Percentiles rank a stretch among this genome's conserved stretches.
phyloP scores from a whole-genome alignment of 2,888 invertebrate species.

The Synergus umbraculus region DNA sequence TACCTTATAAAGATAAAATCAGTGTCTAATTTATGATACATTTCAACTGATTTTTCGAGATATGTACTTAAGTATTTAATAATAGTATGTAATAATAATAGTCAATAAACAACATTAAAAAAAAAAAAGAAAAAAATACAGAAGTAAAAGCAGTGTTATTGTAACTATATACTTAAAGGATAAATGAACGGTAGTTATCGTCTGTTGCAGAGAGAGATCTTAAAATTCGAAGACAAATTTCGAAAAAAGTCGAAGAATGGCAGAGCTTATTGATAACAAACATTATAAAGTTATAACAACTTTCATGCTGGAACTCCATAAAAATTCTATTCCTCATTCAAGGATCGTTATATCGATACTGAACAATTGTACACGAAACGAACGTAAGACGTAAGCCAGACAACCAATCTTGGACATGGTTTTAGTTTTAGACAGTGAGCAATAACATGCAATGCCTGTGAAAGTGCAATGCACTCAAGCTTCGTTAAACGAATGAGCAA shows the following conservation, averaged over 20 bases:
- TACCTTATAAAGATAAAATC: slow-evolving; percentile 52
- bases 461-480: slow-evolving; percentile 55
- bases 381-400: slow-evolving; percentile 58
- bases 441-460: slow-evolving; percentile 56
- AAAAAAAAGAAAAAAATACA: no score
- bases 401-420: slow-evolving; percentile 63
- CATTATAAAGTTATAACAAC: slow-evolving; percentile 37
- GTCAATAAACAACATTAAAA: no score
- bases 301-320: slow-evolving; percentile 28
- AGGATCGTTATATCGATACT: slow-evolving; percentile 32
- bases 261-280: slow-evolving; percentile 20
- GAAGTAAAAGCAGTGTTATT: no score
- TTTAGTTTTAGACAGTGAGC: slow-evolving; percentile 58
- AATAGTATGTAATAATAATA: slow-evolving; percentile 3
- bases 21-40: background rate
- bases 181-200: background rate
- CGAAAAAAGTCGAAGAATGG: background rate
- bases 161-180: background rate
- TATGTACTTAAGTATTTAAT: background rate
- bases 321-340: slow-evolving; percentile 32
- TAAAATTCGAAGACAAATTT: background rate
- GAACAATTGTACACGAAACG: slow-evolving; percentile 54
- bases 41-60: background rate
- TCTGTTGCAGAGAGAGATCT: background rate
- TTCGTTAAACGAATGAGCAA: slow-evolving; percentile 58